Percentiles rank a stretch among this genome's conserved stretches.
Conservation (phyloP, 2,888 invertebrate genomes). For the Drosophila fungiperda region DNA sequence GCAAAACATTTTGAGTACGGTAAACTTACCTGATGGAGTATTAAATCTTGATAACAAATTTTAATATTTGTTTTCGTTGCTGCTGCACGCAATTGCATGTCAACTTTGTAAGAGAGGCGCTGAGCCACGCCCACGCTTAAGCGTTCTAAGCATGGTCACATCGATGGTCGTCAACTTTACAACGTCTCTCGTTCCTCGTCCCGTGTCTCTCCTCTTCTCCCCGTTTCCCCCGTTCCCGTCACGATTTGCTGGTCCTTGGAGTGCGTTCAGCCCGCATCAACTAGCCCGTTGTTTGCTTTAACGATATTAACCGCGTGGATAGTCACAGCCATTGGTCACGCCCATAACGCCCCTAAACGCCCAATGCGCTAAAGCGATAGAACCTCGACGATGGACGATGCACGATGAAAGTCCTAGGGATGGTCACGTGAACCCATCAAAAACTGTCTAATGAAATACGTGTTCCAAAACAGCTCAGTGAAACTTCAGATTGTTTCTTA, state of each 20-base stretch:
- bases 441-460: constrained; percentile 6
- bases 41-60: background rate
- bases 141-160: constrained; percentile 39
- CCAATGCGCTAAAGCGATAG: constrained; percentile 41
- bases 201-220: background rate
- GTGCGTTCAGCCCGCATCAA: constrained; percentile 50
- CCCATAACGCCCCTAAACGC: constrained; percentile 51
- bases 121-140: constrained; percentile 44
- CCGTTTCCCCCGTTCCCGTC: background rate
- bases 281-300: constrained; percentile 65
- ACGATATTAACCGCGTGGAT: constrained; percentile 59
- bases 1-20: background rate
- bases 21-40: background rate
- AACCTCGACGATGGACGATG: background rate
- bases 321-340: constrained; percentile 54
- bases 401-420: constrained; percentile 8
- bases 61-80: constrained; percentile 2
- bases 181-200: background rate
- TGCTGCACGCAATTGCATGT: constrained; percentile 19
- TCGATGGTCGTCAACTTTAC: constrained; percentile 10
- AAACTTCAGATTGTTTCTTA: constrained; percentile 3
- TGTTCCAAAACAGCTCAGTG: background rate
- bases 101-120: constrained; percentile 31
- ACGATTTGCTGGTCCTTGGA: constrained; percentile 38
- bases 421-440: constrained; percentile 30